A percentile compares a stretch with the other conserved stretches of the same genome.
These are phyloP conservation scores for Machaerirhynchus nigripectus DNA, from an alignment of 2,113 vertebrate genomes.

Conservation along the genomic window DNA sequence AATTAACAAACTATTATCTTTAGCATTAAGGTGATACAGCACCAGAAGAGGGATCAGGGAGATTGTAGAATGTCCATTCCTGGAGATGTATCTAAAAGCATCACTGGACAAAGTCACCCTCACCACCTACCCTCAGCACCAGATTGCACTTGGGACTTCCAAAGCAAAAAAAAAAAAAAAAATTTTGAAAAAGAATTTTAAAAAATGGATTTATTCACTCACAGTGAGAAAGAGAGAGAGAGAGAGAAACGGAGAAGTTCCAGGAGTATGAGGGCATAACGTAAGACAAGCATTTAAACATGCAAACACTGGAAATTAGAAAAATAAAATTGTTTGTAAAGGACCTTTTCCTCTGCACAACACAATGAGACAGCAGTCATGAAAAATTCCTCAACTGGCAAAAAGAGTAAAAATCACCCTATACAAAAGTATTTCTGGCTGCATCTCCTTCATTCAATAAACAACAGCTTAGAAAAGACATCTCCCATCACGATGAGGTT, in stretches of 20 bases:
- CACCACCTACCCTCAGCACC: background rate
- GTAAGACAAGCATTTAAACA: accelerated
- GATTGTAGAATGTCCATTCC: background rate
- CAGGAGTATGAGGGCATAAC: background rate
- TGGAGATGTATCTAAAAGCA: background rate
- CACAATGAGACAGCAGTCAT: background rate
- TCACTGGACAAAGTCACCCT: background rate
- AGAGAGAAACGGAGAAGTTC: background rate
- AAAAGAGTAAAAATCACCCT: background rate
- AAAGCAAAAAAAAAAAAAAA: background rate
- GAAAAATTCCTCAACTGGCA: background rate
- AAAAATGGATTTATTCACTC: accelerated
- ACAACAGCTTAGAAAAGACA: background rate
- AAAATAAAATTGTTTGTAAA: background rate
- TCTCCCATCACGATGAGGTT: accelerated
- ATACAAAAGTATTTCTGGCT: background rate
- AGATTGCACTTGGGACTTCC: background rate
- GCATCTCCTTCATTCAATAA: background rate
- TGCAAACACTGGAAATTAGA: background rate
- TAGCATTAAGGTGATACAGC: background rate
- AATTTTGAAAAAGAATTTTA: background rate
- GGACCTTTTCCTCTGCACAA: accelerated
- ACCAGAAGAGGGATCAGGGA: background rate
- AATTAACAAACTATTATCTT: background rate
- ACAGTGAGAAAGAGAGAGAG: background rate